Percentiles rank a stretch among this genome's conserved stretches.
Evolutionary conservation across 2,888 invertebrate genomes (phyloP).

Genomic region (Phragmatobia fuliginosa): DNA sequence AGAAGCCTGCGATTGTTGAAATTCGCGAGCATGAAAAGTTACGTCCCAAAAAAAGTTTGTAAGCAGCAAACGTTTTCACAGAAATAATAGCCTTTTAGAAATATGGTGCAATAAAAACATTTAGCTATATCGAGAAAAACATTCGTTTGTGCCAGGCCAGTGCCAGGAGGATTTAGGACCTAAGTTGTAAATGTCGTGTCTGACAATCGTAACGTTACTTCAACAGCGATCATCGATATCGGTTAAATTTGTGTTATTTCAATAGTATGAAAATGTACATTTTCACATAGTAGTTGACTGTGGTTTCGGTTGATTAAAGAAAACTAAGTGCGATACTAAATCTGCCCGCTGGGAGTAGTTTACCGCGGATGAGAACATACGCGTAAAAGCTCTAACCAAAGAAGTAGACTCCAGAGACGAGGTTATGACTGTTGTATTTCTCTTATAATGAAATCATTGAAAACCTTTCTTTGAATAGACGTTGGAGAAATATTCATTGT

Average conservation of each 20-base stretch:
- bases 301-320: constrained; percentile 1
- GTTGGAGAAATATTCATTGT: neutral
- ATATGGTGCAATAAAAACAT: constrained; percentile 51
- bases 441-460: neutral
- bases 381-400: neutral
- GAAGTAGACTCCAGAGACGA: neutral
- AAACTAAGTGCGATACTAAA: neutral
- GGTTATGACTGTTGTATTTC: neutral
- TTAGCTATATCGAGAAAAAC: constrained; percentile 46
- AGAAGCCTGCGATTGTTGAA: constrained; percentile 29
- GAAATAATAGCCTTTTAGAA: constrained; percentile 46
- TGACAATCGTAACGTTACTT: constrained; percentile 55
- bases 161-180: constrained; percentile 62
- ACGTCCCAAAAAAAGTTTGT: constrained; percentile 39
- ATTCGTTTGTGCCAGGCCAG: constrained; percentile 57
- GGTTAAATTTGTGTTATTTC: constrained; percentile 37
- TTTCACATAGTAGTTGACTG: neutral
- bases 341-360: neutral
- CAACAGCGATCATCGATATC: constrained; percentile 44
- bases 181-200: constrained; percentile 63
- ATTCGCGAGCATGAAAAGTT: constrained; percentile 43
- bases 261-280: constrained; percentile 14
- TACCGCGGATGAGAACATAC: neutral
- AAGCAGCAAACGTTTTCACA: constrained; percentile 43
- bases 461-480: neutral